These are phyloP conservation scores for Serinus canaria DNA, from an alignment of 2,113 vertebrate species.

Conservation along the genomic window DNA sequence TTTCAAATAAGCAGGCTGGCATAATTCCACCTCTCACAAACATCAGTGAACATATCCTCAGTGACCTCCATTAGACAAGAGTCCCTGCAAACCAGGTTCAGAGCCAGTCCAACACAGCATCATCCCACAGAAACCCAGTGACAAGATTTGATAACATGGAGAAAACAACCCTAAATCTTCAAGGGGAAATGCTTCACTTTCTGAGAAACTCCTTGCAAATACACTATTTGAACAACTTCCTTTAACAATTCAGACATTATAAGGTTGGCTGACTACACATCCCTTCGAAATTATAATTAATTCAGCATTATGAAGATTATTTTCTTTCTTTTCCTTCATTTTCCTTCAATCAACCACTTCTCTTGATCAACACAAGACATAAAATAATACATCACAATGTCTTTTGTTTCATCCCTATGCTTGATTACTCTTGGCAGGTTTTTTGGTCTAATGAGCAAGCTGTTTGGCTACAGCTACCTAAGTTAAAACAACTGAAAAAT, in stretches of 20 bases:
- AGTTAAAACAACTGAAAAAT: constrained; percentile 23
- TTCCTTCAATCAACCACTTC: neutral
- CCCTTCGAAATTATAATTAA: neutral
- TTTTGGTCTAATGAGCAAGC: constrained; percentile 61
- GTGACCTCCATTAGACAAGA: neutral
- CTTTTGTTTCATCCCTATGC: constrained; percentile 41
- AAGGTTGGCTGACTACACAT: neutral
- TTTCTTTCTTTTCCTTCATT: neutral
- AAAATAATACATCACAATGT: constrained; percentile 9
- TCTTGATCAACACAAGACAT: neutral
- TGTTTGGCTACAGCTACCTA: constrained; percentile 29
- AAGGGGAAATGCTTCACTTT: neutral
- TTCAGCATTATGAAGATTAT: neutral
- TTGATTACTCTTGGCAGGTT: constrained; percentile 47
- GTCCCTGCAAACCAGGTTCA: neutral
- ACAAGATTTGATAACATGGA: neutral
- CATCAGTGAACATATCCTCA: neutral
- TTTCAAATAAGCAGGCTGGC: neutral
- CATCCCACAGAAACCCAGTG: neutral
- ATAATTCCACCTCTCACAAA: neutral
- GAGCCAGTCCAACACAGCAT: neutral
- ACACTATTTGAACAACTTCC: neutral
- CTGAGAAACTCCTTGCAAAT: neutral
- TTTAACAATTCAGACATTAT: neutral
- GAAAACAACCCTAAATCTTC: neutral